These are phyloP conservation scores for Lycophotia porphyrea DNA, from an alignment of 2,888 invertebrate species.

Conservation along the genomic window DNA sequence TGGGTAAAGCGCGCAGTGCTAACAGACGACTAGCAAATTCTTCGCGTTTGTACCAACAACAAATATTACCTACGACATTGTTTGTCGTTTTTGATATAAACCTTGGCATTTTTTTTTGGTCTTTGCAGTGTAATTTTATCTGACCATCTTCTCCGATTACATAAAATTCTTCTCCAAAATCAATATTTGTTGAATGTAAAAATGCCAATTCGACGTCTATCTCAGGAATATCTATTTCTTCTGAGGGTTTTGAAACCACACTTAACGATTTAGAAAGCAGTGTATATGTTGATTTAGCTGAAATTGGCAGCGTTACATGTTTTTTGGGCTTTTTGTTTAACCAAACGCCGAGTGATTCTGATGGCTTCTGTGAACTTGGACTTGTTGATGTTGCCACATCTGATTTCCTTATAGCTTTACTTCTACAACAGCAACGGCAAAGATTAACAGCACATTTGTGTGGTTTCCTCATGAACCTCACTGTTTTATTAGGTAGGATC, in stretches of 20 bases:
- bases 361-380: background rate
- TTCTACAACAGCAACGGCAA: conserved; percentile 69
- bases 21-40: conserved; percentile 53
- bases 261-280: conserved; percentile 20
- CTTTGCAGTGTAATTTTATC: conserved; percentile 23
- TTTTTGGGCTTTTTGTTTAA: conserved; percentile 6
- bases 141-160: conserved; percentile 57
- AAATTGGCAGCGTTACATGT: background rate
- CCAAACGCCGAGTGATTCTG: conserved; percentile 24
- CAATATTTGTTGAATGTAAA: conserved; percentile 31
- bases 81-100: background rate
- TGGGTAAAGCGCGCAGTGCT: conserved; percentile 37
- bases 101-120: background rate
- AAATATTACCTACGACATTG: conserved; percentile 44
- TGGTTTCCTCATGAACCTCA: conserved; percentile 56
- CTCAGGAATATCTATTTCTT: background rate
- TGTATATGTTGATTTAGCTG: background rate
- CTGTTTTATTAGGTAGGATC: background rate
- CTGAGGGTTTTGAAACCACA: background rate
- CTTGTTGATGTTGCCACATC: background rate
- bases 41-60: conserved; percentile 72
- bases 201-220: background rate
- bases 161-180: conserved; percentile 53
- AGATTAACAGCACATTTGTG: conserved; percentile 59
- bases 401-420: background rate